Base-by-base conservation (phyloP, 2,113 vertebrate genomes). In the Peucedramus taeniatus region DNA sequence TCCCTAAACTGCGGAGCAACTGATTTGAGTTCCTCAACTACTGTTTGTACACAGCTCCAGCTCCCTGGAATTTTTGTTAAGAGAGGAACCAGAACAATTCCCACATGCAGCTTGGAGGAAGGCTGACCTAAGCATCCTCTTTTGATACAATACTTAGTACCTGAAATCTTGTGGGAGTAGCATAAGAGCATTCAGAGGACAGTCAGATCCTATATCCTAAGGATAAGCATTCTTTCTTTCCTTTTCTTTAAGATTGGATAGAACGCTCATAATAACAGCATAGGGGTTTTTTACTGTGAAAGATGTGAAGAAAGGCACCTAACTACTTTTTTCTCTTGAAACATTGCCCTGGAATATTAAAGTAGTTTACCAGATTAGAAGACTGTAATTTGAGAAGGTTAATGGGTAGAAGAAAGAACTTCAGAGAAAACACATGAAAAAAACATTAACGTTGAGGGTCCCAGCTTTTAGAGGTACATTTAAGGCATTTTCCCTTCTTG, bases 271-370 rank as follows among this genome's bases (percentile, higher is more conserved):
- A 60, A 64, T 57, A 83, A 51, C 6, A 83, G 15, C 3, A 35
- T 3, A 3, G 4, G 17, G 5, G 0, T 19, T 3, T 30, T 63
- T 60, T 15, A 50, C 3, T 33, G 5, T 69, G n/a, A 74, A 87
- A 64, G 30, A 80, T 51, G 11, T 81, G n/a, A 86, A 80, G 24
- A 79, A 83, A 53, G 10, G 26, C n/a, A 45, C 7, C 8, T 74
- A 65, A 39, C 27, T 60, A 30, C 33, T 82, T 90, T 37, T 65
- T 70, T 23, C 4, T 53, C 10, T 76, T 80, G 49, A 76, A 68
- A 71, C 12, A 10, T 11, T 78, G 8, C 3, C 18, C 22, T 13
- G 44, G 28, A 86, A 84, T 91, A 81, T 93, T 83, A 24, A 76
- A 68, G 30, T 64, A 66, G 23, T 80, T 88, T 80, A 49, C 13